Conservation (phyloP, 2,797 vertebrate genomes). For the Sphaeramia orbicularis region DNA sequence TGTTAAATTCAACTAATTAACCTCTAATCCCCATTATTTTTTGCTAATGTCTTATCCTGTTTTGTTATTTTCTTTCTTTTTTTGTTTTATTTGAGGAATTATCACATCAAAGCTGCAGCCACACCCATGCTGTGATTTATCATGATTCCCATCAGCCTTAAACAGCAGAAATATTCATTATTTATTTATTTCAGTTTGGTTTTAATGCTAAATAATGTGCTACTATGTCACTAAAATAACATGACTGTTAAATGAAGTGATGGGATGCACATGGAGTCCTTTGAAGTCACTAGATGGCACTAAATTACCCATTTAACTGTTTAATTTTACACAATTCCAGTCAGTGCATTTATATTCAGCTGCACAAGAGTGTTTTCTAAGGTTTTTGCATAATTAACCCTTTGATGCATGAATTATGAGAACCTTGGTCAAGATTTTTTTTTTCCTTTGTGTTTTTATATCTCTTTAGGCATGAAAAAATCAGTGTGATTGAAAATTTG, state of each 20-base stretch:
- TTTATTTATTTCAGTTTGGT: neutral
- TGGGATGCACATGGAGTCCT: neutral
- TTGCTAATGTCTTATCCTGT: slow-evolving; percentile 5
- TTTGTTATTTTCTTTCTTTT: neutral
- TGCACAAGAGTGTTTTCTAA: too few relatives aligned
- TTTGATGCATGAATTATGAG: too few relatives aligned
- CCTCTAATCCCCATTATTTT: neutral
- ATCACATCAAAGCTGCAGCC: slow-evolving; percentile 30
- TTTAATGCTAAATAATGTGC: neutral
- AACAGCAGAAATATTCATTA: too few relatives aligned
- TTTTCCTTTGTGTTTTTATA: too few relatives aligned
- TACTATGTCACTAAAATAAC: neutral
- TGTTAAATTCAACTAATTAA: slow-evolving; percentile 25
- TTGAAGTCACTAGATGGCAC: slow-evolving; percentile 52
- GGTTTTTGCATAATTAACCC: neutral
- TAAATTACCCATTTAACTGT: slow-evolving; percentile 31
- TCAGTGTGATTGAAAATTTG: too few relatives aligned
- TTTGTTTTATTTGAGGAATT: neutral
- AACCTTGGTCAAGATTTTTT: too few relatives aligned
- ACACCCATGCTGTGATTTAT: slow-evolving; percentile 49
- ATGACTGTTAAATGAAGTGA: neutral
- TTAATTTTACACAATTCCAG: neutral
- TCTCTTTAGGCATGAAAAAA: too few relatives aligned
- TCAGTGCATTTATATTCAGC: too few relatives aligned
- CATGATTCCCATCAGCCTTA: neutral